Percentiles rank a stretch among this genome's conserved stretches.
Conservation (phyloP, 2,113 vertebrate species). For the Chloropsis cyanopogon region DNA sequence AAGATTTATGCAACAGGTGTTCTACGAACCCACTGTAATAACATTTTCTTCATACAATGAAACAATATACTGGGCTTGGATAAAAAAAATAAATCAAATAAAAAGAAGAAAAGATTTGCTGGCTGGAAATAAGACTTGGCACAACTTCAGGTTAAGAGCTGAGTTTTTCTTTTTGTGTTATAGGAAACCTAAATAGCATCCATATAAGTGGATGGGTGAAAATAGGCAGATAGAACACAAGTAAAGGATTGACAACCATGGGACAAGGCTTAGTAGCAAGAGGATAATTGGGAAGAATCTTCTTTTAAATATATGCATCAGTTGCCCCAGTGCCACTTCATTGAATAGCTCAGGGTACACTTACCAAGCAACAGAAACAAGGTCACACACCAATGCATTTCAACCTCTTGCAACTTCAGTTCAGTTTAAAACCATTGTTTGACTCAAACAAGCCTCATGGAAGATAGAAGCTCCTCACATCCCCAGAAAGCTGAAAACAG, state of each 20-base stretch:
- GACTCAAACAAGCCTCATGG: not conserved
- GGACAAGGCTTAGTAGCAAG: not conserved
- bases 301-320: not conserved
- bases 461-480: not conserved
- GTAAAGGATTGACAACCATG: not conserved
- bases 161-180: not conserved
- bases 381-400: not conserved
- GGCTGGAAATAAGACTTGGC: not conserved
- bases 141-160: not conserved
- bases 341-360: not conserved
- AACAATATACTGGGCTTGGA: not conserved
- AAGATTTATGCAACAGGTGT: conserved; percentile 60
- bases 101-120: not conserved
- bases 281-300: not conserved
- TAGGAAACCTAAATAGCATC: not conserved
- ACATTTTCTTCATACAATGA: conserved; percentile 23
- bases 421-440: not conserved
- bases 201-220: not conserved
- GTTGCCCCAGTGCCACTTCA: not conserved
- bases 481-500: not conserved
- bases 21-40: not conserved
- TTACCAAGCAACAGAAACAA: not conserved
- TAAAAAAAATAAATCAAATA: conserved; percentile 17
- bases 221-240: not conserved
- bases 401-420: not conserved